phyloP scores from a whole-genome alignment of 2,113 vertebrate genomes.

The Cacatua alba region DNA sequence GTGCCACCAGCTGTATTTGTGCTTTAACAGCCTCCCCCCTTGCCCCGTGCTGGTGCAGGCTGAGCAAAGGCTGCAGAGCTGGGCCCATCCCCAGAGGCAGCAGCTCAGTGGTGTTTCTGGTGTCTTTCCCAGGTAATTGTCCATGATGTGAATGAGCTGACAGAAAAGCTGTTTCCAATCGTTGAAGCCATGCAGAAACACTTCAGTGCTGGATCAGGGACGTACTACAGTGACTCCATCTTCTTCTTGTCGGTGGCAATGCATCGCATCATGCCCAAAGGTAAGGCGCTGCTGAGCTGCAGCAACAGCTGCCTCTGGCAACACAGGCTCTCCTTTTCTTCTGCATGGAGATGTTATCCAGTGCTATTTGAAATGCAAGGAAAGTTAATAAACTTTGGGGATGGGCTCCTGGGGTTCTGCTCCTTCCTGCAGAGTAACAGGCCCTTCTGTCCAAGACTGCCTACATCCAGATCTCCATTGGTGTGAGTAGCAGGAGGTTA shows the following conservation, averaged over 20 bases:
- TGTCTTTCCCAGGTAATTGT: slow-evolving; percentile 84
- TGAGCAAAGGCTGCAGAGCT: not conserved
- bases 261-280: slow-evolving; percentile 93
- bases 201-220: slow-evolving; percentile 92
- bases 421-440: not conserved
- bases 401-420: not conserved
- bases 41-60: fast-evolving
- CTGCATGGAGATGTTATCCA: fast-evolving
- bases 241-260: slow-evolving; percentile 98
- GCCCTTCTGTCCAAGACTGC: fast-evolving
- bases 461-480: not conserved
- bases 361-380: not conserved
- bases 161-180: slow-evolving; percentile 88
- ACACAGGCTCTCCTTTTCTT: not conserved
- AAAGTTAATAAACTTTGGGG: not conserved
- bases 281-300: slow-evolving; percentile 64
- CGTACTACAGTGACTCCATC: slow-evolving; percentile 96
- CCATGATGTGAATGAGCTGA: slow-evolving; percentile 87
- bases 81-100: not conserved
- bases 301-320: not conserved
- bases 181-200: slow-evolving; percentile 96
- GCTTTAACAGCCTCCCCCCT: not conserved
- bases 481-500: not conserved
- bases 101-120: not conserved
- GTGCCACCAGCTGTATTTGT: not conserved